phyloP scores from a whole-genome alignment of 2,888 invertebrate species.

The Apotomis capreana region DNA sequence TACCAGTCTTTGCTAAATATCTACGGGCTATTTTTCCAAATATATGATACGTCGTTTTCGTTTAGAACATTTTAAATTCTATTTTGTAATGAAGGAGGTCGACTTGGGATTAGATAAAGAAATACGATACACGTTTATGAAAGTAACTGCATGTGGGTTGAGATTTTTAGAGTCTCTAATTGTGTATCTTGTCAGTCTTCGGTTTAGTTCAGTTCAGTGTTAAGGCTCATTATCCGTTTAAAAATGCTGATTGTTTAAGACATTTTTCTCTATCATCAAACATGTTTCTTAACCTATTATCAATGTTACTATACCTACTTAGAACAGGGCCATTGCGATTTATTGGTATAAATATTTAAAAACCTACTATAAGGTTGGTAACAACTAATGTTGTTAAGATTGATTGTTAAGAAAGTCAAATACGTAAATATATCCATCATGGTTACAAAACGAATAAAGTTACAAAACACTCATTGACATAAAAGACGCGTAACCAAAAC shows the following conservation, averaged over 20 bases:
- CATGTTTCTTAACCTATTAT: too few species aligned
- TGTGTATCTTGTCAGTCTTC: neutral
- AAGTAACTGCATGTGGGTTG: neutral
- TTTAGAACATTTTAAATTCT: neutral
- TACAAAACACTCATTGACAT: slow-evolving; percentile 23
- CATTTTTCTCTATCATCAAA: too few species aligned
- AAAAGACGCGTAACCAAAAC: slow-evolving; percentile 26
- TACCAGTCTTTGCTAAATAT: slow-evolving; percentile 21
- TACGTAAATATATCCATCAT: neutral
- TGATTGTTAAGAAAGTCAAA: neutral
- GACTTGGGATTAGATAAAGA: neutral
- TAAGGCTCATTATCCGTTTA: too few species aligned
- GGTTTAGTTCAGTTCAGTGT: too few species aligned
- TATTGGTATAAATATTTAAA: too few species aligned
- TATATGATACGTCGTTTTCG: neutral
- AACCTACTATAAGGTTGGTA: too few species aligned
- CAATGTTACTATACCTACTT: too few species aligned
- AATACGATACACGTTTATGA: neutral
- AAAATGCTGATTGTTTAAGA: too few species aligned
- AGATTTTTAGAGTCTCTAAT: neutral
- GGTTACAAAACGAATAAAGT: slow-evolving; percentile 8
- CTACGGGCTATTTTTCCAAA: slow-evolving; percentile 10
- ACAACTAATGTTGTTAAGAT: neutral
- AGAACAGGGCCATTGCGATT: too few species aligned
- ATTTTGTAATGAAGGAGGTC: neutral